A percentile compares a stretch with the other conserved stretches of the same genome.
phyloP scores from a whole-genome alignment of 2,113 vertebrate species.

The Desmodus rotundus region DNA sequence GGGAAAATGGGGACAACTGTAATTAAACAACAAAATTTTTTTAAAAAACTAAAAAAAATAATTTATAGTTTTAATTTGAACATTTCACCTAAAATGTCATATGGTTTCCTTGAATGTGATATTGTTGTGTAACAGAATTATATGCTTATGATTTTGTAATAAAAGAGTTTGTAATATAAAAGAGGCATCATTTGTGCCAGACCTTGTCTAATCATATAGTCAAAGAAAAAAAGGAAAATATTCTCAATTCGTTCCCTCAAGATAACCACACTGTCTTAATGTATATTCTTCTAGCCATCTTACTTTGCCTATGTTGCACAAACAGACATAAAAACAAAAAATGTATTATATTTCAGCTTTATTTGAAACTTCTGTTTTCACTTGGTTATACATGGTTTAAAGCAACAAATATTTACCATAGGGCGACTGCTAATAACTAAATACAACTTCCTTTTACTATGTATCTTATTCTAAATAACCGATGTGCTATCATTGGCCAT shows the following conservation, averaged over 20 bases:
- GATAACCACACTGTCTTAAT: not conserved
- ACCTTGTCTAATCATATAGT: not conserved
- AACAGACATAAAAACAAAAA: not conserved
- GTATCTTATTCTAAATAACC: not conserved
- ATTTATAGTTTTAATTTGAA: too few relatives aligned
- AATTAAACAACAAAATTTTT: too few relatives aligned
- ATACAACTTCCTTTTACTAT: not conserved
- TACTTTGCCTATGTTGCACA: not conserved
- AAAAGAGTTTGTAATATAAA: too few relatives aligned
- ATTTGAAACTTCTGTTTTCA: not conserved
- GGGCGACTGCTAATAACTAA: not conserved
- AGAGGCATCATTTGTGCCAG: too few relatives aligned
- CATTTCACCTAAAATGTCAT: too few relatives aligned
- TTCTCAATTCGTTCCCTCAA: not conserved
- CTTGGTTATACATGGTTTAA: not conserved
- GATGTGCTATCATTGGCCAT: not conserved
- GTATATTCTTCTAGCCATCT: not conserved
- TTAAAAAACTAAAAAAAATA: too few relatives aligned
- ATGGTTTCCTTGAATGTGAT: too few relatives aligned
- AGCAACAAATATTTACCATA: not conserved
- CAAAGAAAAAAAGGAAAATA: not conserved
- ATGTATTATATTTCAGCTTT: not conserved
- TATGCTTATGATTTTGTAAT: too few relatives aligned
- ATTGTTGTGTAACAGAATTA: too few relatives aligned
- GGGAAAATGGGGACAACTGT: too few relatives aligned